phyloP scores from a whole-genome alignment of 2,797 vertebrate species.

The Malurus leucopterus region DNA sequence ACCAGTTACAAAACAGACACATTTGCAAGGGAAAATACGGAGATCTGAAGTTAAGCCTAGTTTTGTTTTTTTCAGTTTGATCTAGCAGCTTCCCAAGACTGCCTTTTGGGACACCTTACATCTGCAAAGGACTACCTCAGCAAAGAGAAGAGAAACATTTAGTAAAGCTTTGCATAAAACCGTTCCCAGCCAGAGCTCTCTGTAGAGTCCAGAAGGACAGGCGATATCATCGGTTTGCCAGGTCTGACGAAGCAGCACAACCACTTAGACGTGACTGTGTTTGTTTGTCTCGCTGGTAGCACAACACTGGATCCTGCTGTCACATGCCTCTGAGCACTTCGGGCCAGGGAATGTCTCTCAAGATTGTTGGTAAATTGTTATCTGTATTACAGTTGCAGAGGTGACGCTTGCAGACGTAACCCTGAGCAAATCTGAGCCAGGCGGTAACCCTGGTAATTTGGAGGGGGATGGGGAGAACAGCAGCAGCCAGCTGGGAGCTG shows the following conservation, averaged over 20 bases:
- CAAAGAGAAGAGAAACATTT: neutral
- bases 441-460: constrained; percentile 35
- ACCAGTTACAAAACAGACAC: neutral
- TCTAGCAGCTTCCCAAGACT: neutral
- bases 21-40: neutral
- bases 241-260: neutral
- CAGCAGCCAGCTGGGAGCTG: constrained; percentile 55
- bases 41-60: neutral
- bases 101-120: neutral
- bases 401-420: constrained; percentile 44
- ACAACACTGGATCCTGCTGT: constrained; percentile 13
- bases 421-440: constrained; percentile 33
- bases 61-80: neutral
- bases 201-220: neutral
- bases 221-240: neutral
- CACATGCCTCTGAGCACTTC: constrained; percentile 2
- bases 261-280: neutral
- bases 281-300: constrained; percentile 16
- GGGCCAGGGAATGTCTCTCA: constrained; percentile 45
- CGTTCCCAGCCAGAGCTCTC: neutral
- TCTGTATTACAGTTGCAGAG: constrained; percentile 47
- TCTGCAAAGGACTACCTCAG: neutral
- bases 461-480: constrained; percentile 41
- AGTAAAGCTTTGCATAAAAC: neutral
- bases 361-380: constrained; percentile 49